Evolutionary conservation across 2,888 invertebrate genomes (phyloP).

Genomic region (Torymus aiolomorphi): DNA sequence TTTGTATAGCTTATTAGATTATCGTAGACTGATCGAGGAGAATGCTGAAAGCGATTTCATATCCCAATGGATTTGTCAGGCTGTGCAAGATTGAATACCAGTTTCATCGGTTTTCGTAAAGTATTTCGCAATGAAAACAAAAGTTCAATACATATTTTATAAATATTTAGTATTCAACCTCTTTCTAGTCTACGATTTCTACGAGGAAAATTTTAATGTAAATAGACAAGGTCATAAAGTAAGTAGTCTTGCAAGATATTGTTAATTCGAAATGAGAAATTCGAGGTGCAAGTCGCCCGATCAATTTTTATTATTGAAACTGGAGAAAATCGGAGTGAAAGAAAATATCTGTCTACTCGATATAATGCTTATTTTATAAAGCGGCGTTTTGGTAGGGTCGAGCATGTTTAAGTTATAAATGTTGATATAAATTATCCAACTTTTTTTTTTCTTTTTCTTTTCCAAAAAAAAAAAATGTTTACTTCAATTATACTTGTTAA

Average conservation of each 20-base stretch:
- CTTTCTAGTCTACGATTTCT: conserved; percentile 50
- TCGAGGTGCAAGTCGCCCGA: neutral
- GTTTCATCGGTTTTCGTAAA: neutral
- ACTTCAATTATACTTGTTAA: neutral
- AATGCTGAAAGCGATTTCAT: conserved; percentile 7
- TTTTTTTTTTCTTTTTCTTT: conserved; percentile 1
- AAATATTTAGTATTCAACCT: conserved; percentile 49
- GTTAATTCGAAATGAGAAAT: conserved; percentile 15
- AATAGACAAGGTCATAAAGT: conserved; percentile 31
- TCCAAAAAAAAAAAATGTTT: conserved; percentile 2
- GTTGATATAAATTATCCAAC: too few species aligned
- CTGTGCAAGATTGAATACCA: conserved; percentile 16
- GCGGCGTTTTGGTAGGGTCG: too few species aligned
- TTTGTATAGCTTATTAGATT: conserved; percentile 45
- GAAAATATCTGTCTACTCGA: conserved; percentile 21
- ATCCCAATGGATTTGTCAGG: neutral
- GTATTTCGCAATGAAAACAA: neutral
- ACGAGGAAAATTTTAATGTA: conserved; percentile 42
- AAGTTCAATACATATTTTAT: conserved; percentile 32
- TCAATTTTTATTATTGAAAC: conserved; percentile 23
- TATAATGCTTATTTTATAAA: conserved; percentile 10
- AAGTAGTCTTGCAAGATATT: conserved; percentile 26
- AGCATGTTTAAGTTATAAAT: too few species aligned
- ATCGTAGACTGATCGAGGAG: conserved; percentile 30
- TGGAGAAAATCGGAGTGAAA: neutral